These are phyloP conservation scores for Digitonthophagus gazella DNA, from an alignment of 2,888 invertebrate species.

Conservation along the genomic window DNA sequence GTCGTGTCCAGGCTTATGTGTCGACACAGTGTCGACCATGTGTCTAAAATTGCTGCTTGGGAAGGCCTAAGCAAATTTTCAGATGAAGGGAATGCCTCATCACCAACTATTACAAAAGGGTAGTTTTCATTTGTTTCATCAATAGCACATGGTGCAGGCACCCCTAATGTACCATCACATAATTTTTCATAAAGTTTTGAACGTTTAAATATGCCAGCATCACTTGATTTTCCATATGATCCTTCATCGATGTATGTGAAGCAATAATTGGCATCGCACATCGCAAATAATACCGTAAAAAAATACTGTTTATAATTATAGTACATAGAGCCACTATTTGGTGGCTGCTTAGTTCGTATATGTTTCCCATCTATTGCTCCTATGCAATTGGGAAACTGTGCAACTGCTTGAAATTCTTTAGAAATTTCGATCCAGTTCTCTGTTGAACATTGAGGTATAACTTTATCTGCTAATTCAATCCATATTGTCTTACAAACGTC, in stretches of 20 bases:
- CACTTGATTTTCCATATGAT: slow-evolving; percentile 36
- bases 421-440: slow-evolving; percentile 35
- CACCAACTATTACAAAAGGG: slow-evolving; percentile 37
- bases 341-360: slow-evolving; percentile 34
- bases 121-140: slow-evolving; percentile 22
- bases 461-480: slow-evolving; percentile 30
- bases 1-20: too few species aligned
- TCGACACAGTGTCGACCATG: too few species aligned
- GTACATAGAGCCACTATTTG: slow-evolving; percentile 37
- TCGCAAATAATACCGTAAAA: slow-evolving; percentile 38
- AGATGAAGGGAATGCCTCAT: slow-evolving; percentile 24
- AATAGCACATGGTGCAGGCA: slow-evolving; percentile 35
- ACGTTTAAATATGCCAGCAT: slow-evolving; percentile 37
- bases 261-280: slow-evolving; percentile 37
- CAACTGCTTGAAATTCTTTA: slow-evolving; percentile 33
- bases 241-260: slow-evolving; percentile 38
- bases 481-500: slow-evolving; percentile 34
- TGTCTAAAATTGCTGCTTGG: too few species aligned
- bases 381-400: slow-evolving; percentile 39
- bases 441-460: slow-evolving; percentile 19
- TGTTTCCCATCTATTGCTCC: slow-evolving; percentile 38
- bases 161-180: slow-evolving; percentile 32
- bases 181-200: slow-evolving; percentile 35
- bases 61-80: slow-evolving; percentile 25
- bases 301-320: slow-evolving; percentile 37